phyloP scores from a whole-genome alignment of 2,888 invertebrate genomes.

The Ormyrus rosae region DNA sequence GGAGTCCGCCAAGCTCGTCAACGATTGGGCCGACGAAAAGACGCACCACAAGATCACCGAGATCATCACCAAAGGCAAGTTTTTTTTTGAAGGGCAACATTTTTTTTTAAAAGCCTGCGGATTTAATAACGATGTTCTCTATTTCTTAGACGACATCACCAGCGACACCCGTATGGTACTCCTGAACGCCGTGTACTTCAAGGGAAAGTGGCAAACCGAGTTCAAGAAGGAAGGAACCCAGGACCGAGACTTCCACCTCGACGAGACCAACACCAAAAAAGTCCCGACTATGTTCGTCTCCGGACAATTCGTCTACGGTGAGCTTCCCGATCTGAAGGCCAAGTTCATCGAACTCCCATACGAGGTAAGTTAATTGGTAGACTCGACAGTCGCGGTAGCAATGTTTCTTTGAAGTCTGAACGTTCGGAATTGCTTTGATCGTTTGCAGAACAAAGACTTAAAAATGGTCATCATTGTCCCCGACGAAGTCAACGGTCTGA shows the following conservation, averaged over 20 bases:
- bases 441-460: slow-evolving; percentile 69
- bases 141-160: slow-evolving; percentile 77
- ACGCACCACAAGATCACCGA: slow-evolving; percentile 90
- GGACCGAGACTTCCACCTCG: slow-evolving; percentile 82
- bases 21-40: slow-evolving; percentile 86
- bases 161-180: slow-evolving; percentile 82
- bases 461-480: slow-evolving; percentile 87
- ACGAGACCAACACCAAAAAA: slow-evolving; percentile 77
- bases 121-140: neutral
- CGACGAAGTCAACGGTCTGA: slow-evolving; percentile 79
- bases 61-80: slow-evolving; percentile 79
- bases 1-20: slow-evolving; percentile 80
- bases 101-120: too few relatives aligned
- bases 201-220: slow-evolving; percentile 84
- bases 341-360: slow-evolving; percentile 86
- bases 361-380: slow-evolving; percentile 69
- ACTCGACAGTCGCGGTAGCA: neutral
- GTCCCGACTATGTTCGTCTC: slow-evolving; percentile 85
- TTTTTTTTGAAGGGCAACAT: too few relatives aligned
- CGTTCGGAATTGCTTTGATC: neutral
- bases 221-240: slow-evolving; percentile 81
- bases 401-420: neutral
- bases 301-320: slow-evolving; percentile 76
- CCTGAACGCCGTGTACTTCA: slow-evolving; percentile 92
- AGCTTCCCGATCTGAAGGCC: slow-evolving; percentile 78